phyloP scores from a whole-genome alignment of 2,797 vertebrate genomes.

The Loriculus beryllinus region DNA sequence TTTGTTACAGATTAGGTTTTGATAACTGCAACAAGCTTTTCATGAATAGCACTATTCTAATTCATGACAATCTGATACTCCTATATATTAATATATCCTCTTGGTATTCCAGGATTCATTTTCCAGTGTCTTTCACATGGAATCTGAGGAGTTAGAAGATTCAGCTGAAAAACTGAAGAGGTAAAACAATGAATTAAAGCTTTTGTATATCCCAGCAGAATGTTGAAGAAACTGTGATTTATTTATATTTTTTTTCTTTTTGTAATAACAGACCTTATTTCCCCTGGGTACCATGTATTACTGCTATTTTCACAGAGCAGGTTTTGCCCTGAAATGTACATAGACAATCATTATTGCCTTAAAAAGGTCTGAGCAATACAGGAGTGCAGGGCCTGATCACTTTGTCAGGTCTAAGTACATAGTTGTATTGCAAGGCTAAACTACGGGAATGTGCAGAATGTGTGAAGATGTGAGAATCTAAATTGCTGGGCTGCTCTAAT shows the following conservation, averaged over 20 bases:
- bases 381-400: not conserved
- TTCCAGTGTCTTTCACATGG: slow-evolving; percentile 97
- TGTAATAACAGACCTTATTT: not conserved
- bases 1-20: not conserved
- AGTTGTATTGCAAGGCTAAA: not conserved
- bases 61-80: not conserved
- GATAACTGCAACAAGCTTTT: not conserved
- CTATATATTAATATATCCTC: not conserved
- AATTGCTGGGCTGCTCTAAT: not conserved
- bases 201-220: not conserved
- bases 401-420: not conserved
- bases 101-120: slow-evolving; percentile 87
- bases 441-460: not conserved
- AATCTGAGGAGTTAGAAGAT: slow-evolving; percentile 84
- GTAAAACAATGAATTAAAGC: slow-evolving; percentile 71
- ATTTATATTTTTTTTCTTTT: not conserved
- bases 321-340: not conserved
- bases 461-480: not conserved
- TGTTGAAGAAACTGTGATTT: not conserved
- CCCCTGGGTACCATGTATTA: not conserved
- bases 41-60: not conserved
- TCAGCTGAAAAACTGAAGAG: slow-evolving; percentile 80
- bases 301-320: not conserved
- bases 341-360: not conserved
- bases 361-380: not conserved